Evolutionary conservation across 2,797 vertebrate species (phyloP), one percentile per base, ranked within the genome.

Genomic region (Mastacembelus armatus): DNA sequence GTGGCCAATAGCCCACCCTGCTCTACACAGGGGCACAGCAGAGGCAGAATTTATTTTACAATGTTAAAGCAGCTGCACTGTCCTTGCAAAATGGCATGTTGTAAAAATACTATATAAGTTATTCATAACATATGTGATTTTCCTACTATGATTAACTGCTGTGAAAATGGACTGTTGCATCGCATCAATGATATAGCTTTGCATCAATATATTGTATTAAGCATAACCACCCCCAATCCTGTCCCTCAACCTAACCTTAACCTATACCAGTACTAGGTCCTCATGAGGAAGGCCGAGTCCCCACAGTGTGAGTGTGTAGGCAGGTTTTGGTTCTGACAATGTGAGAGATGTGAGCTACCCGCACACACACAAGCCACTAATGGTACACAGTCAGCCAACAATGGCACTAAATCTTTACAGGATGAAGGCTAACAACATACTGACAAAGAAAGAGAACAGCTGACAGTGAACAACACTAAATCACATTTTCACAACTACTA

Each of bases 1-100:
- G 56, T 72, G 81, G 65, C 62, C 74, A 70, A 66, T 48, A 52
- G 82, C 74, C 71, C 66, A 66, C 68, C 50, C 24, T 68, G 61
- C 50, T 32, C 44, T 18, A 24, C 57, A 69, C 26, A 44, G 35
- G 49, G 1, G 4, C 0, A 7, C 60, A 26, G 58, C 60, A 39
- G 36, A n/a, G 30, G 61, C 67, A 71, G 33, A 55, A 64, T 47
- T 49, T 27, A 19, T 19, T 10, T 16, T 6, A 22, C 27, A 3
- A 19, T 58, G 26, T 49, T 10, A 47, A 39, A 59, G 40, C 43
- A 51, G 19, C 22, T 66, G 12, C 48, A 24, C 2, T 21, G 7
- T 22, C 21, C 4, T 26, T 24, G 24, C 24, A 26, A 26, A 26
- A 26, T 26, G 24, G 15, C n/a, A n/a, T n/a, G n/a, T n/a, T n/a